Evolutionary conservation across 2,797 vertebrate genomes (phyloP), one percentile per base, ranked within the genome.

Genomic region (Mus minutoides): DNA sequence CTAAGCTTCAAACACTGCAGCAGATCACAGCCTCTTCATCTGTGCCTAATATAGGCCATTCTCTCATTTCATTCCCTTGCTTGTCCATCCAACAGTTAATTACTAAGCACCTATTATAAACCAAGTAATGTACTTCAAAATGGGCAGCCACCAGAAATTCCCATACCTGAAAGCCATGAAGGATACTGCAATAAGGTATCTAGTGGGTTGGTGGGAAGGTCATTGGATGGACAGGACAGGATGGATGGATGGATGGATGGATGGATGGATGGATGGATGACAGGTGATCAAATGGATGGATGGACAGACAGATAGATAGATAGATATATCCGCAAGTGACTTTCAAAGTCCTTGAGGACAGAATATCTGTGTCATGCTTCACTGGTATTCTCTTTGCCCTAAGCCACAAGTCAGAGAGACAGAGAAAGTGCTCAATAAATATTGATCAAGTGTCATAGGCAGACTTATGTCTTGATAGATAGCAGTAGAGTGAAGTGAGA

Each of bases 301-400:
- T 14, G 7, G 31, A 26, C 10, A 22, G 22, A 54, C 2, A 17
- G 49, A 46, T 40, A 4, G 49, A 62, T 69, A n/a, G 82, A 46
- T 75, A 43, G 62, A 64, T 52, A 34, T 3, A 24, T 86, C 92
- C 14, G 19, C 43, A 56, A n/a, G 43, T 87, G 64, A 96, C 83
- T 85, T 90, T 43, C 79, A 92, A 94, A 94, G 95, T 94, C 95
- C 94, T 94, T 96, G 91, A 91, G 40, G 87, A 85, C 76, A 69
- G 11, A 89, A 64, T 52, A 76, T 92, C 17, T 76, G 78, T 83
- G 86, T 94, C 93, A 75, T 12, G 78, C 78, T 91, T 79, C 86
- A 40, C 67, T 90, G 85, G 85, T 78, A 79, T 78, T 79, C 34
- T 94, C 85, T 94, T 12, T 89, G 90, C 37, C 83, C 87, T 94